Evolutionary conservation across 92 coral and sea anemone genomes (phyloP).

Genomic region (Porites divaricata): DNA sequence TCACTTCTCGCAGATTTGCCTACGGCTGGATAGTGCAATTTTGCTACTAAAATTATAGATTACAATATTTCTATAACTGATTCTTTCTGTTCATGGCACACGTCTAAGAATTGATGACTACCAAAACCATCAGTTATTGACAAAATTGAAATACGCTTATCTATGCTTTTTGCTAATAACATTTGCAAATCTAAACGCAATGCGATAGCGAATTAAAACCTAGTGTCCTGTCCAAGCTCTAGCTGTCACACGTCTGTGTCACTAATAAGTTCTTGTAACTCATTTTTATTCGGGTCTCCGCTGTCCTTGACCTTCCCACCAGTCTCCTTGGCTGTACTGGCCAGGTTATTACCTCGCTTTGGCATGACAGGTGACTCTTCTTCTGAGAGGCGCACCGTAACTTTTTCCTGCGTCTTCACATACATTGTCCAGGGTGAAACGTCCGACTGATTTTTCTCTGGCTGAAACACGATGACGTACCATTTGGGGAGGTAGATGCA

Average conservation of each 20-base stretch:
- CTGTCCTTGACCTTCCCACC: background rate
- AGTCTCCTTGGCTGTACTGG: slow-evolving; percentile 44
- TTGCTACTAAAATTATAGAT: background rate
- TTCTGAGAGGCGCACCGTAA: slow-evolving; percentile 76
- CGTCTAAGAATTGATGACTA: no score
- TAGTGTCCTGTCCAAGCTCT: background rate
- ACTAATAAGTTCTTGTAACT: slow-evolving; percentile 26
- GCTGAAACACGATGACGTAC: slow-evolving; percentile 88
- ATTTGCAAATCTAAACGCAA: slow-evolving; percentile 7
- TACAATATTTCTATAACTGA: background rate
- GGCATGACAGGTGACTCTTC: slow-evolving; percentile 81
- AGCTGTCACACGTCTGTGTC: slow-evolving; percentile 44
- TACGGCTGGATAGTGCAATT: background rate
- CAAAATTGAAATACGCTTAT: background rate
- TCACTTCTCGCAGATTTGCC: slow-evolving; percentile 1
- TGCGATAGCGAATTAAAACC: background rate
- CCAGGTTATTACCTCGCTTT: slow-evolving; percentile 41
- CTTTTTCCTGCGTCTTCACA: slow-evolving; percentile 82
- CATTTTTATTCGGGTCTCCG: slow-evolving; percentile 21
- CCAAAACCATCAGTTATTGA: background rate
- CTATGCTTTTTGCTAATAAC: background rate
- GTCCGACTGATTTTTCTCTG: slow-evolving; percentile 90
- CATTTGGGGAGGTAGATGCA: slow-evolving; percentile 91
- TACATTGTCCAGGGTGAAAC: slow-evolving; percentile 87
- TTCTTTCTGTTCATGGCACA: background rate